phyloP scores from a whole-genome alignment of 2,888 invertebrate species.

The Leucozona laternaria region DNA sequence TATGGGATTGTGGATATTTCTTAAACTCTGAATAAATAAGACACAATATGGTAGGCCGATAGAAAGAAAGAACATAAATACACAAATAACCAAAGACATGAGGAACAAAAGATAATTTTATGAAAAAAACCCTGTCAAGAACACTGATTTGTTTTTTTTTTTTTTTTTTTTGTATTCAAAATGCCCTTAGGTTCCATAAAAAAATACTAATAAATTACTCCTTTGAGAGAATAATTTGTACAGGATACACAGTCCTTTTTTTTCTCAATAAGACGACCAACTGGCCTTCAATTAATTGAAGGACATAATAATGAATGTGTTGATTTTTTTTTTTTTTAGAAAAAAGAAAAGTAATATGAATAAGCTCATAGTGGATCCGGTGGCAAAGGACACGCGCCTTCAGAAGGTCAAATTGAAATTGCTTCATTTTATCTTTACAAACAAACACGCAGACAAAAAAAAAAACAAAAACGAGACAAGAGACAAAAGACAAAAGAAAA shows the following conservation, averaged over 20 bases:
- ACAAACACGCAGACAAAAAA: not conserved
- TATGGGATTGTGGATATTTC: constrained; percentile 8
- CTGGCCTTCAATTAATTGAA: constrained; percentile 22
- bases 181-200: not conserved
- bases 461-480: not conserved
- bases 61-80: not conserved
- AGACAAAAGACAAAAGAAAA: not conserved
- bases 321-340: not conserved
- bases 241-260: not conserved
- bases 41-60: not conserved
- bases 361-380: not conserved
- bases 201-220: not conserved
- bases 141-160: constrained; percentile 13
- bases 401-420: constrained; percentile 31
- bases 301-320: constrained; percentile 8
- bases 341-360: not conserved
- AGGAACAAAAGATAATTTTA: not conserved
- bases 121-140: constrained; percentile 14
- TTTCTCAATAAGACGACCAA: constrained; percentile 6
- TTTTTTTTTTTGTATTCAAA: not conserved
- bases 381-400: constrained; percentile 3
- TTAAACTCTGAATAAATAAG: constrained; percentile 5
- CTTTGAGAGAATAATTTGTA: not conserved
- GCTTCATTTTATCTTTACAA: constrained; percentile 2
- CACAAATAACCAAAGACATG: too few relatives aligned